Evolutionary conservation across 1,140 invertebrate genomes (phyloP).

Genomic region (Elysia chlorotica): DNA sequence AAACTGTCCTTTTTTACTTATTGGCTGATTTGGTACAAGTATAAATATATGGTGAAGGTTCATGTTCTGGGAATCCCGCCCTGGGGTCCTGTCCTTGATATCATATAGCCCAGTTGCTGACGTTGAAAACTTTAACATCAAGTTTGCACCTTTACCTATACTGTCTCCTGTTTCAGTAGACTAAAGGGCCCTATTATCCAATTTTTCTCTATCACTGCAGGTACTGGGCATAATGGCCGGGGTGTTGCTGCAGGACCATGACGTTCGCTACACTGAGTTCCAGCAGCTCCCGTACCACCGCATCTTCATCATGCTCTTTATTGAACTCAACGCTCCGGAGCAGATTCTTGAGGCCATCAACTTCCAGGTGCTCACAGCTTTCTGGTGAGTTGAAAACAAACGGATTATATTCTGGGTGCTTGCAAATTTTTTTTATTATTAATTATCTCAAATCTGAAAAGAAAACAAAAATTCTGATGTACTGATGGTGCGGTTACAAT

Average conservation of each 20-base stretch:
- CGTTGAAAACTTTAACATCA: no score
- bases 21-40: no score
- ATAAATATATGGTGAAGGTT: no score
- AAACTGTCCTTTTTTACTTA: no score
- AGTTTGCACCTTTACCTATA: no score
- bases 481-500: not conserved
- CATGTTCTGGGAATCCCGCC: no score
- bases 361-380: constrained; percentile 73
- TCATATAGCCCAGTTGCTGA: no score
- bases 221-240: constrained; percentile 90
- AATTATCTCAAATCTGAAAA: not conserved
- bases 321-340: constrained; percentile 93
- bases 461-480: not conserved
- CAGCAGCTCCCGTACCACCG: constrained; percentile 97
- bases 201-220: constrained; percentile 22
- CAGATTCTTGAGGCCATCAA: constrained; percentile 90
- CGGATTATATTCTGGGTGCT: no score
- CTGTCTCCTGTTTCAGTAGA: not conserved
- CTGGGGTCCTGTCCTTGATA: no score
- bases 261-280: constrained; percentile 82
- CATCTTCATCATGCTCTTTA: constrained; percentile 95
- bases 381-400: constrained; percentile 65
- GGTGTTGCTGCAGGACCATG: constrained; percentile 93
- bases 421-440: no score
- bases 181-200: not conserved